phyloP scores from a whole-genome alignment of 2,888 invertebrate genomes.

The Galeopsomyia nigrocyanea region DNA sequence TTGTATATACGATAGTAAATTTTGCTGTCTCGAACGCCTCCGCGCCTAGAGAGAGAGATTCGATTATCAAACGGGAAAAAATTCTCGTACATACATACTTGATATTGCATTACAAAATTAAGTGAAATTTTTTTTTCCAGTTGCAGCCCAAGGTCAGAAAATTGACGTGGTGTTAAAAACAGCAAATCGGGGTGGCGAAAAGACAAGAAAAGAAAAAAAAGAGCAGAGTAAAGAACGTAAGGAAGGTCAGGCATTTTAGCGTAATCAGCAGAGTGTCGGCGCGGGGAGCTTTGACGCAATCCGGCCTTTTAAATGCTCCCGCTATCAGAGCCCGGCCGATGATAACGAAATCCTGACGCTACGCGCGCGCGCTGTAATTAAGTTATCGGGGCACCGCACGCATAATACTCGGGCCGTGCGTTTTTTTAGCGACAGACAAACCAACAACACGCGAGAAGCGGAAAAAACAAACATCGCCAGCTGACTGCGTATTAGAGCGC shows the following conservation, averaged over 20 bases:
- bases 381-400: conserved; percentile 46
- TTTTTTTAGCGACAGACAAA: too few relatives aligned
- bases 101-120: too few relatives aligned
- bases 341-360: conserved; percentile 52
- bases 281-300: conserved; percentile 52
- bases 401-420: background rate
- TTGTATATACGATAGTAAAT: too few relatives aligned
- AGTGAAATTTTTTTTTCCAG: too few relatives aligned
- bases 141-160: too few relatives aligned
- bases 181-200: too few relatives aligned
- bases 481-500: conserved; percentile 6
- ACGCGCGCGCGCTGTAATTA: conserved; percentile 43
- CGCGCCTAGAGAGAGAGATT: too few relatives aligned
- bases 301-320: conserved; percentile 47
- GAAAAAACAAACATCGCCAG: conserved; percentile 22
- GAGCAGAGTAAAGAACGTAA: conserved; percentile 48
- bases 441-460: background rate
- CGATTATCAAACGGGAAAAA: too few relatives aligned
- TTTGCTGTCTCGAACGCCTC: too few relatives aligned
- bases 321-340: conserved; percentile 46
- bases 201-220: too few relatives aligned
- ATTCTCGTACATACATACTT: too few relatives aligned
- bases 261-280: conserved; percentile 54
- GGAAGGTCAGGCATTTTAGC: conserved; percentile 62
- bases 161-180: too few relatives aligned